Evolutionary conservation across 1,140 invertebrate genomes (phyloP).

Genomic region (Drosophila repletoides): DNA sequence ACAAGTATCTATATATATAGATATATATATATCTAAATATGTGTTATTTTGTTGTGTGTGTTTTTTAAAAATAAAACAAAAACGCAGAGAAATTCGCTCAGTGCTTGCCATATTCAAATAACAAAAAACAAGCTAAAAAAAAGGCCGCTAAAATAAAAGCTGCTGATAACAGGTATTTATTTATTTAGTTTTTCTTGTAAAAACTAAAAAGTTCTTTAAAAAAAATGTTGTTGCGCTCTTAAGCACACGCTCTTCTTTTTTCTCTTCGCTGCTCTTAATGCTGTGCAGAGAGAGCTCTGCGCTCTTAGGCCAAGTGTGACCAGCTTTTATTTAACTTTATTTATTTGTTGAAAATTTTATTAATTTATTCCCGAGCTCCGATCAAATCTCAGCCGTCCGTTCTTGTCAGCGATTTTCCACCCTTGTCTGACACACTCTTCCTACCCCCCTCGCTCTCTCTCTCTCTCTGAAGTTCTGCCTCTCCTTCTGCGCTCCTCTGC

Average conservation of each 20-base stretch:
- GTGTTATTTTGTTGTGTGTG: constrained; percentile 20
- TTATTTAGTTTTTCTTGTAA: not conserved
- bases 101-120: not conserved
- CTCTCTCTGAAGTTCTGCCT: not conserved
- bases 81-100: constrained; percentile 19
- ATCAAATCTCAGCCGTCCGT: constrained; percentile 1
- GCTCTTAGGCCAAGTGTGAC: constrained; percentile 1
- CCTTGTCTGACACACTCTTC: not conserved
- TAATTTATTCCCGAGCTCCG: not conserved
- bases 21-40: constrained; percentile 1
- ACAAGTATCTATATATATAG: not conserved
- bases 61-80: constrained; percentile 68
- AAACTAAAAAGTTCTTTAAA: not conserved
- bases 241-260: not conserved
- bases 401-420: not conserved
- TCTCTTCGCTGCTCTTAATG: not conserved
- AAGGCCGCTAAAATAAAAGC: not conserved
- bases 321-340: not conserved
- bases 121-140: not conserved
- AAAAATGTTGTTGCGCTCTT: constrained; percentile 10
- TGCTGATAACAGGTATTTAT: no score
- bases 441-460: not conserved
- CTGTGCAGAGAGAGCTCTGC: no score
- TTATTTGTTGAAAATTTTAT: no score
- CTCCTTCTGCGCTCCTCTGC: not conserved